These are phyloP conservation scores for Lepidochitona cinerea DNA, from an alignment of 2,888 invertebrate genomes.

Conservation along the genomic window DNA sequence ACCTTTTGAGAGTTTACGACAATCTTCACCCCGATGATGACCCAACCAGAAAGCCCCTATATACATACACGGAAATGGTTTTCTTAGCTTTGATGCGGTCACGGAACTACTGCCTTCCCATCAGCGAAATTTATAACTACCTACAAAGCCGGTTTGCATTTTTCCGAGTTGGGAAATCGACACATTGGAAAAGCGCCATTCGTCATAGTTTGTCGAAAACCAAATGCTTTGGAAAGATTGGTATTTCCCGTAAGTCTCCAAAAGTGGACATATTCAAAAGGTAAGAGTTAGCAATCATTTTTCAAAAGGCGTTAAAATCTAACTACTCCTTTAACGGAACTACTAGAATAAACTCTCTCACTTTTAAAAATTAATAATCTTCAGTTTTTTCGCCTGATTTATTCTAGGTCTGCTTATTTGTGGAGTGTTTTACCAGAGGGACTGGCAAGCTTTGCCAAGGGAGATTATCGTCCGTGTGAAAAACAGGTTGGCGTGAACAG, in stretches of 20 bases:
- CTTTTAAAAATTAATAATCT: no score
- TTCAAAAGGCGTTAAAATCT: no score
- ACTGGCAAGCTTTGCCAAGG: background rate
- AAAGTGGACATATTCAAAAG: no score
- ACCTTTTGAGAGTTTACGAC: background rate
- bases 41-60: background rate
- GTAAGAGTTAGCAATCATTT: no score
- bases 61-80: constrained; percentile 9
- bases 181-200: constrained; percentile 53
- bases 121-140: constrained; percentile 28
- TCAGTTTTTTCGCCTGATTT: no score
- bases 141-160: constrained; percentile 46
- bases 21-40: background rate
- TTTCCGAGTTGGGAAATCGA: constrained; percentile 39
- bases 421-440: constrained; percentile 4
- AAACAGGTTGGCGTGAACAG: background rate
- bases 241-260: no score
- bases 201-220: constrained; percentile 55
- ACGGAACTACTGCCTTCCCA: constrained; percentile 11
- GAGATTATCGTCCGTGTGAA: background rate
- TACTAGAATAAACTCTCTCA: no score
- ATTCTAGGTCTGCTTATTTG: background rate
- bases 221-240: constrained; percentile 54
- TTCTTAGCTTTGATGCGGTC: constrained; percentile 11
- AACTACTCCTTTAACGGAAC: no score